Base-by-base conservation (phyloP, 2,797 vertebrate genomes). In the Trachops cirrhosus region DNA sequence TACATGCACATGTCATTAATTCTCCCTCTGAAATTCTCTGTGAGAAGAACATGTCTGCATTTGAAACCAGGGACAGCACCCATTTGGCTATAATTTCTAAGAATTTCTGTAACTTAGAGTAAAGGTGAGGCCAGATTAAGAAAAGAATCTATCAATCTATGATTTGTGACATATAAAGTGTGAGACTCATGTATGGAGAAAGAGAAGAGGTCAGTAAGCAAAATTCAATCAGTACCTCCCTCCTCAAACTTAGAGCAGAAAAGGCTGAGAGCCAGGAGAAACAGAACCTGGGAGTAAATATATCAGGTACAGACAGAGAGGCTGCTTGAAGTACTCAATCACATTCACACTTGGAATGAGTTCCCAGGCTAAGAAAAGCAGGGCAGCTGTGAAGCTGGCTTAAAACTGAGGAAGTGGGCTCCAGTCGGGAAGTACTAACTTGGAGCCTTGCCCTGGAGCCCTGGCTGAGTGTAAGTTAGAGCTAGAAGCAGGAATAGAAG, bases 81-180 rank as follows among this genome's bases (percentile, higher is more conserved):
- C 54, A 34, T 48, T 88, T 93, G 95, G 52, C 37, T 89, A 15
- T n/a, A 44, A 79, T 89, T 89, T 79, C 73, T 91, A 86, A 86
- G 54, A 73, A 93, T n/a, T 82, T 91, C 50, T 95, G 39, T n/a
- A 91, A 89, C 80, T 67, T 86, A 37, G 14, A 48, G 14, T 39
- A 32, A 71, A 75, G 67, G 14, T 77, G 37, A 87, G 22, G 50
- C 32, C 37, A 74, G 62, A 68, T 32, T 50, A 41, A 93, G 54
- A 68, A 75, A 92, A 85, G 24, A 9, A 18, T 2, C 46, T 9
- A 71, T 93, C 34, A 12, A 12, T 50, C 54, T 44, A 1, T 84
- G 22, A 86, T 68, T 86, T 18, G 15, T 34, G 67, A 67, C 48
- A 75, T 34, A 9, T 14, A 41, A 73, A 89, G 50, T 32, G 26